Evolutionary conservation across 1,140 invertebrate genomes (phyloP).

Genomic region (Mylabris phalerata): DNA sequence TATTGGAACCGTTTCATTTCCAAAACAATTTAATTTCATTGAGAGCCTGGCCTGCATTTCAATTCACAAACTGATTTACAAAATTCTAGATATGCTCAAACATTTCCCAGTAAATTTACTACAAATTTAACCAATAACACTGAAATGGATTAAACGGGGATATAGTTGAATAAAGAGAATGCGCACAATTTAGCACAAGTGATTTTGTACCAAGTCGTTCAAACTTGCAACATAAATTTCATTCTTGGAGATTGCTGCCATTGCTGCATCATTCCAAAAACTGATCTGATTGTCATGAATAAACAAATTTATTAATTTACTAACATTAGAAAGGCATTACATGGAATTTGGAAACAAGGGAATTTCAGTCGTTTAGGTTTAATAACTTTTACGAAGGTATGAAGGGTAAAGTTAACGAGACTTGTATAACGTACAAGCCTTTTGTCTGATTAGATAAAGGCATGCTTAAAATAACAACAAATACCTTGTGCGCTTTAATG

Average conservation of each 20-base stretch:
- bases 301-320: slow-evolving; percentile 15
- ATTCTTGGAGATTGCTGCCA: background rate
- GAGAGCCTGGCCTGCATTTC: slow-evolving; percentile 1
- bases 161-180: slow-evolving; percentile 36
- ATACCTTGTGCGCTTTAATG: slow-evolving; percentile 38
- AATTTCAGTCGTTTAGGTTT: too few relatives aligned
- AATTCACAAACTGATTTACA: slow-evolving; percentile 9
- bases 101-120: slow-evolving; percentile 30
- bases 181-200: slow-evolving; percentile 34
- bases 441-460: slow-evolving; percentile 45
- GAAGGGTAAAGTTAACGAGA: slow-evolving; percentile 25
- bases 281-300: slow-evolving; percentile 12
- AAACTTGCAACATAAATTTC: slow-evolving; percentile 37
- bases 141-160: slow-evolving; percentile 34
- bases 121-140: slow-evolving; percentile 34
- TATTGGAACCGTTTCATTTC: background rate
- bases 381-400: slow-evolving; percentile 3
- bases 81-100: slow-evolving; percentile 27
- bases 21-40: slow-evolving; percentile 5
- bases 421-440: slow-evolving; percentile 22
- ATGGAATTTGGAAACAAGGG: too few relatives aligned
- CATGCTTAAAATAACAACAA: slow-evolving; percentile 44
- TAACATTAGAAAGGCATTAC: background rate
- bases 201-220: slow-evolving; percentile 36
- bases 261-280: background rate